Evolutionary conservation across 2,113 vertebrate species (phyloP).

Genomic region (Gymnorhina tibicen): DNA sequence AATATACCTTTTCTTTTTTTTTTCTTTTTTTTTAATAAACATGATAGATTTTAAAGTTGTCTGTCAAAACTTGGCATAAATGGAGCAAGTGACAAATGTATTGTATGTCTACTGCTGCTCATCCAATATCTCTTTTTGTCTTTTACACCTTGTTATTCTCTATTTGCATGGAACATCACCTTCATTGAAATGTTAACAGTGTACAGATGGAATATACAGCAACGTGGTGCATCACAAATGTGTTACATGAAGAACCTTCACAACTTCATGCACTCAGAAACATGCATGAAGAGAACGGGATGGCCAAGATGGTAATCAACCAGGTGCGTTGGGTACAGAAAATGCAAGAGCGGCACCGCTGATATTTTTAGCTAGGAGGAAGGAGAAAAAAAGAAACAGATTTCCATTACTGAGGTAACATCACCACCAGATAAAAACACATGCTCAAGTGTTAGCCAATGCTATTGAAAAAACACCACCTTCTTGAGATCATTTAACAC

Average conservation of each 20-base stretch:
- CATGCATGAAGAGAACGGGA: conserved; percentile 79
- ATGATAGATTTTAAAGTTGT: conserved; percentile 32
- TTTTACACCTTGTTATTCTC: conserved; percentile 21
- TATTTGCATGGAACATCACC: conserved; percentile 60
- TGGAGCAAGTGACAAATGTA: conserved; percentile 54
- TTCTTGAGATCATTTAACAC: neutral
- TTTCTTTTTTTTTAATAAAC: conserved; percentile 52
- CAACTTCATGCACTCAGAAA: conserved; percentile 78
- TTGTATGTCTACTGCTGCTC: conserved; percentile 27
- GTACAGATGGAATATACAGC: conserved; percentile 70
- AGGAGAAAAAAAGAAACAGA: conserved; percentile 15
- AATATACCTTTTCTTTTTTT: neutral
- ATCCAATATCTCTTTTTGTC: neutral
- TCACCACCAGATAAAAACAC: neutral
- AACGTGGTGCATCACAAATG: conserved; percentile 67
- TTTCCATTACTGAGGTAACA: conserved; percentile 40
- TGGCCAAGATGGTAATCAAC: conserved; percentile 66
- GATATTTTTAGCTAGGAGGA: conserved; percentile 74
- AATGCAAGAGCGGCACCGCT: conserved; percentile 62
- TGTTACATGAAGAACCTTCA: conserved; percentile 74
- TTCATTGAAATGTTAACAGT: conserved; percentile 67
- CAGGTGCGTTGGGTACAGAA: conserved; percentile 68
- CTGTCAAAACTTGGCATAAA: conserved; percentile 70
- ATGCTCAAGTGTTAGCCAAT: conserved; percentile 13
- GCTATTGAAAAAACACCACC: neutral